Evolutionary conservation across 2,888 invertebrate genomes (phyloP).

Genomic region (Calliopum simillimum): DNA sequence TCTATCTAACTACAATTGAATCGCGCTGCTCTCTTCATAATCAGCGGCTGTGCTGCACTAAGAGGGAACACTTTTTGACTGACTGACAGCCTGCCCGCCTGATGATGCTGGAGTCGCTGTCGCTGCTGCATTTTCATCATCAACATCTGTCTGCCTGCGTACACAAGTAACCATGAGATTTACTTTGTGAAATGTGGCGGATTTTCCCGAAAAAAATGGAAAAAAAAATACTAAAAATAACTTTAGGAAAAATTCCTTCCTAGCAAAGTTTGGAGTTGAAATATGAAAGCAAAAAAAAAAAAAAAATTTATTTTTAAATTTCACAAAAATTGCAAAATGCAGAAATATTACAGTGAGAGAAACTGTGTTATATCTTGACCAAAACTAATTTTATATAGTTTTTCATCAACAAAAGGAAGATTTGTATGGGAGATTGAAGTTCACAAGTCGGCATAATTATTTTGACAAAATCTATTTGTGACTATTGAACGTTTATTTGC

Average conservation of each 20-base stretch:
- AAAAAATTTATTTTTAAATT: background rate
- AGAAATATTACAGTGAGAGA: too few species aligned
- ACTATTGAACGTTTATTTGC: too few species aligned
- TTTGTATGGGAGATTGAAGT: too few species aligned
- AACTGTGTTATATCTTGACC: too few species aligned
- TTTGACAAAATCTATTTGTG: too few species aligned
- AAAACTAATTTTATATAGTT: too few species aligned
- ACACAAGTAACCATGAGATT: background rate
- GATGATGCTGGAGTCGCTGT: background rate
- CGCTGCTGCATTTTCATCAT: background rate
- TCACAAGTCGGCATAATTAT: too few species aligned
- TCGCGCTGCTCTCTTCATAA: background rate
- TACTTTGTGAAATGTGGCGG: background rate
- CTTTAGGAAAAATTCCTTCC: background rate
- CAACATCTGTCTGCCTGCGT: constrained; percentile 17
- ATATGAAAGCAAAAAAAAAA: background rate
- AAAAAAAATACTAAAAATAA: background rate
- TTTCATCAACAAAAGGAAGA: too few species aligned
- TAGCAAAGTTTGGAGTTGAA: background rate
- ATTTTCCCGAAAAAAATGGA: background rate
- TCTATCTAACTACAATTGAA: too few species aligned
- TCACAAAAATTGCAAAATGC: too few species aligned
- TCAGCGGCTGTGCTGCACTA: background rate
- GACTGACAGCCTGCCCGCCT: background rate
- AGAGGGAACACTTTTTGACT: constrained; percentile 1